Evolutionary conservation across 2,113 vertebrate genomes (phyloP).

Genomic region (Python bivittatus): DNA sequence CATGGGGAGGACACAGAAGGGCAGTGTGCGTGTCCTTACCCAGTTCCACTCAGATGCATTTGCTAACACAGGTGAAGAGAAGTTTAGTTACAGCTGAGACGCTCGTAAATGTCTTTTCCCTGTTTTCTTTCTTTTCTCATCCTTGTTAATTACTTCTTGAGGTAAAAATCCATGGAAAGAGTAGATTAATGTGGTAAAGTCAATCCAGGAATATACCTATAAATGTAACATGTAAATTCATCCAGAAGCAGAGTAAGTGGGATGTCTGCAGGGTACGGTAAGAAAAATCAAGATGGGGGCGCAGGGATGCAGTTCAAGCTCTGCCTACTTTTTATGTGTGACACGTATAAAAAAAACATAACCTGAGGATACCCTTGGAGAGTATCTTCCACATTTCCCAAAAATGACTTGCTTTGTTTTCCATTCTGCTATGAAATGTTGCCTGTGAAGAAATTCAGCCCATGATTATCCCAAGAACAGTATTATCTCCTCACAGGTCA

Average conservation of each 20-base stretch:
- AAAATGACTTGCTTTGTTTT: constrained; percentile 36
- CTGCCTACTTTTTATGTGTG: not conserved
- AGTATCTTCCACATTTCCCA: not conserved
- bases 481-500: constrained; percentile 44
- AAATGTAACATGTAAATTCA: not conserved
- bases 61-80: not conserved
- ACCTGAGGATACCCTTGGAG: not conserved
- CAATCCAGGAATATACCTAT: too few species aligned
- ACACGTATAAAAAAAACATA: not conserved
- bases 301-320: not conserved
- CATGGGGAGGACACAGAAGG: too few species aligned
- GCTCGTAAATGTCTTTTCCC: not conserved
- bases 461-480: constrained; percentile 31
- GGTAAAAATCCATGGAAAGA: not conserved
- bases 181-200: not conserved
- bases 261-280: not conserved
- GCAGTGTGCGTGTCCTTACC: too few species aligned
- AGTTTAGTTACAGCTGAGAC: not conserved
- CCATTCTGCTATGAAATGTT: constrained; percentile 39
- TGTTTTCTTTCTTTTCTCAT: not conserved
- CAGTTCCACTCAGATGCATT: too few species aligned
- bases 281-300: not conserved
- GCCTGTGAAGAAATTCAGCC: constrained; percentile 28
- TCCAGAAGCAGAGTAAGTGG: not conserved
- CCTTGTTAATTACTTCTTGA: not conserved